Percentiles rank a stretch among this genome's conserved stretches.
These are phyloP conservation scores for Rhinoderma darwinii DNA, from an alignment of 2,113 vertebrate species.

Conservation along the genomic window DNA sequence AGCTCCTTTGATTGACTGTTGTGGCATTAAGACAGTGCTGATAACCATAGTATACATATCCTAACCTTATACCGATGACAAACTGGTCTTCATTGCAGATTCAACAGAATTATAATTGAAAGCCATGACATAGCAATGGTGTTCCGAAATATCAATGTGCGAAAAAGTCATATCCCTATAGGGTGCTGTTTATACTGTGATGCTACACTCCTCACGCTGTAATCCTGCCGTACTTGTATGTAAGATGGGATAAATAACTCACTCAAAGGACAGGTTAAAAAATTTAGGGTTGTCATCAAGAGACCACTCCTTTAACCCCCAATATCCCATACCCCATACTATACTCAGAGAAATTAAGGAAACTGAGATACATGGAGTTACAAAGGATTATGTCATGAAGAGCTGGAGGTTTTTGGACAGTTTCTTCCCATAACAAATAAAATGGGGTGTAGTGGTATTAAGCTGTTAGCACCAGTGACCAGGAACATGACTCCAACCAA, in stretches of 20 bases:
- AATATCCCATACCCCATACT: too few species aligned
- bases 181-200: neutral
- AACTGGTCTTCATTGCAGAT: conserved; percentile 1
- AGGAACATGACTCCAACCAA: too few species aligned
- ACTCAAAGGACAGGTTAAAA: neutral
- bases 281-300: too few species aligned
- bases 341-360: too few species aligned
- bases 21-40: conserved; percentile 39
- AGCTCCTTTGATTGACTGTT: conserved; percentile 42
- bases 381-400: too few species aligned
- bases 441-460: too few species aligned
- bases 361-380: too few species aligned
- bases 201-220: neutral
- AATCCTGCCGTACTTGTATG: neutral
- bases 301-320: too few species aligned
- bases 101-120: neutral
- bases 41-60: conserved; percentile 34
- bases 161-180: neutral
- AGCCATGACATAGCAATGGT: neutral
- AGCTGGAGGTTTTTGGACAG: too few species aligned
- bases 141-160: neutral
- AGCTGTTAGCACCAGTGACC: too few species aligned
- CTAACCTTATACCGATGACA: conserved; percentile 37
- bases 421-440: too few species aligned
- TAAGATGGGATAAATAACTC: neutral